Conservation (phyloP, 1,140 invertebrate genomes). For the Trigoniulus corallinus region DNA sequence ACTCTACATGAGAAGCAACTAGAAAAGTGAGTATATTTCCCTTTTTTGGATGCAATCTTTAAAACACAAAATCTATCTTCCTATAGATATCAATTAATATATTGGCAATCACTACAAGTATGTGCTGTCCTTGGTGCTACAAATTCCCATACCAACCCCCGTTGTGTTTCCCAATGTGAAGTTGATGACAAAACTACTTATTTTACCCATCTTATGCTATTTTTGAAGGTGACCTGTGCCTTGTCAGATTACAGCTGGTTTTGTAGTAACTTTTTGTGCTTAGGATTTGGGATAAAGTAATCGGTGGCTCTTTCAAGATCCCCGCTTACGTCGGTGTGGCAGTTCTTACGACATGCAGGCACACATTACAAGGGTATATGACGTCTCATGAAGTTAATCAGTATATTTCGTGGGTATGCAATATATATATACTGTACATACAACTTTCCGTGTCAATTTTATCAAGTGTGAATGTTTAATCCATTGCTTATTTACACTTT, state of each 20-base stretch:
- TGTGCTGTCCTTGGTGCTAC: no score
- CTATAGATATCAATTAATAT: no score
- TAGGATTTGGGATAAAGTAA: constrained; percentile 76
- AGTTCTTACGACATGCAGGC: constrained; percentile 38
- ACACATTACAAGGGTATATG: constrained; percentile 43
- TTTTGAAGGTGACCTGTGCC: no score
- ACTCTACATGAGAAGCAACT: constrained; percentile 56
- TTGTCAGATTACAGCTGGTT: no score
- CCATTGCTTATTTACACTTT: constrained; percentile 9
- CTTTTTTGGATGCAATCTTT: background rate
- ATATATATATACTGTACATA: background rate
- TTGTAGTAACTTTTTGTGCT: no score
- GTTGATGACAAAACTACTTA: no score
- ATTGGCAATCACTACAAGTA: no score
- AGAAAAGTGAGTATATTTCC: constrained; percentile 29
- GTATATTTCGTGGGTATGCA: background rate
- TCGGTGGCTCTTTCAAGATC: constrained; percentile 63
- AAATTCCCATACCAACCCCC: no score
- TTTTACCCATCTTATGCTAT: no score
- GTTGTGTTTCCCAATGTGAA: no score
- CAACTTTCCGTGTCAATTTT: constrained; percentile 3
- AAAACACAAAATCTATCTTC: no score
- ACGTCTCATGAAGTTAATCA: background rate
- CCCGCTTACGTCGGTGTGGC: constrained; percentile 58
- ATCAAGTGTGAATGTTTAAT: constrained; percentile 11